A percentile compares a stretch with the other conserved stretches of the same genome.
Conservation (phyloP, 1,140 invertebrate species). For the Trichogramma pretiosum region DNA sequence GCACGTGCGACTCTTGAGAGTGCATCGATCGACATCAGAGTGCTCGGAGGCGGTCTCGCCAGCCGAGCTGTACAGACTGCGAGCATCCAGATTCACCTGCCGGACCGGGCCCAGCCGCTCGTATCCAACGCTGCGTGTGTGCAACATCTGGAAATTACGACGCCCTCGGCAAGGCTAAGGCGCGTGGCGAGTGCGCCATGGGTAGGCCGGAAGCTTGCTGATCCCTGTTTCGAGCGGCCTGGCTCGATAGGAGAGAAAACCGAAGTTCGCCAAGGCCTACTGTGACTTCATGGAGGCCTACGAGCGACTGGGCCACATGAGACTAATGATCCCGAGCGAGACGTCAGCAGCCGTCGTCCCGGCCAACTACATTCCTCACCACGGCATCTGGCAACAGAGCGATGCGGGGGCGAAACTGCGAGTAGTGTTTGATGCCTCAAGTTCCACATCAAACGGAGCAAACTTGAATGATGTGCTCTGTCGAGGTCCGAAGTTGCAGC, state of each 20-base stretch:
- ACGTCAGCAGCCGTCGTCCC: too few relatives aligned
- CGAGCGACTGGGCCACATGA: not conserved
- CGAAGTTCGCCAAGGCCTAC: not conserved
- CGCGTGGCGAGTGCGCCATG: not conserved
- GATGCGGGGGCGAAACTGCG: not conserved
- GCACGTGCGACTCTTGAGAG: not conserved
- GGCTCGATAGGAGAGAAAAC: not conserved
- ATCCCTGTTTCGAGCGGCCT: not conserved
- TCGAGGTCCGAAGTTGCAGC: too few relatives aligned
- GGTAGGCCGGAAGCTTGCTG: not conserved
- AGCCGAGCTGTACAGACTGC: not conserved
- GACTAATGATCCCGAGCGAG: not conserved
- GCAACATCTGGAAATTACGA: not conserved
- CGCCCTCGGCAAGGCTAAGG: not conserved
- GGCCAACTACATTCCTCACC: not conserved
- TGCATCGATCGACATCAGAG: not conserved
- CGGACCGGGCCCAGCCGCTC: not conserved
- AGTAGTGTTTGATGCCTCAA: slow-evolving; percentile 2
- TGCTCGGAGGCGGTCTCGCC: not conserved
- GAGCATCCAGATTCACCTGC: not conserved
- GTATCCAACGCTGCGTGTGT: not conserved
- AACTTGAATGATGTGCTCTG: not conserved
- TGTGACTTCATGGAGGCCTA: not conserved
- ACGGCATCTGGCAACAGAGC: not conserved
- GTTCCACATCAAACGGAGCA: not conserved